A percentile compares a stretch with the other conserved stretches of the same genome.
Conservation (phyloP, 64 coral and sea anemone genomes). For the Montipora foliosa region DNA sequence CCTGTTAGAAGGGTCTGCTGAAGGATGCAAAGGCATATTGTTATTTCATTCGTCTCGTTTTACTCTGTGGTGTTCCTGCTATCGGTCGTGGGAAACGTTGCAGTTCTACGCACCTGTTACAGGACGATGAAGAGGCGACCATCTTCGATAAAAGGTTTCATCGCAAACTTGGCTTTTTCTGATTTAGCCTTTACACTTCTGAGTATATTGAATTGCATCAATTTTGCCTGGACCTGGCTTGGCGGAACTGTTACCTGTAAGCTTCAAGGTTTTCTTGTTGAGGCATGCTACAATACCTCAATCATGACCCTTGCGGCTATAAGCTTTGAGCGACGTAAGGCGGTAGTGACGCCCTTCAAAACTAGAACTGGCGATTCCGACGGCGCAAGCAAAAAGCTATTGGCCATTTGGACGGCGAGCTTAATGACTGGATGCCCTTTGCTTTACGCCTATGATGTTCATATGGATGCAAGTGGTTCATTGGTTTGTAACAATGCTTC, state of each 20-base stretch:
- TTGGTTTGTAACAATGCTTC: conserved; percentile 14
- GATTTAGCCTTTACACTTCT: conserved; percentile 23
- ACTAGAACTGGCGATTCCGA: neutral
- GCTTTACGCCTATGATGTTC: conserved; percentile 37
- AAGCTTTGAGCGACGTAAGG: conserved; percentile 51
- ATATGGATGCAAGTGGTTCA: neutral
- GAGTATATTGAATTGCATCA: conserved; percentile 42
- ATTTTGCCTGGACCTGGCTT: conserved; percentile 32
- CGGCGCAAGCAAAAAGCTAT: neutral
- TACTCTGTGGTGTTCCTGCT: neutral
- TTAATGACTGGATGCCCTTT: conserved; percentile 26
- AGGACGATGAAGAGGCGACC: neutral
- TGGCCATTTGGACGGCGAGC: neutral
- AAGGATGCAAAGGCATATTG: too few species aligned
- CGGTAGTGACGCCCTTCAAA: conserved; percentile 4
- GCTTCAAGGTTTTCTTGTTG: conserved; percentile 28
- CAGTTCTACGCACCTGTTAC: conserved; percentile 17
- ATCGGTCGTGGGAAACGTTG: conserved; percentile 30
- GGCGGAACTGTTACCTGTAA: conserved; percentile 43
- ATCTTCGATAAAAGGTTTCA: conserved; percentile 22
- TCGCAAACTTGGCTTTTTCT: conserved; percentile 49
- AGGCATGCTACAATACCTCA: conserved; percentile 50
- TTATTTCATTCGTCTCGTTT: neutral
- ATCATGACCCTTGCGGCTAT: conserved; percentile 53
- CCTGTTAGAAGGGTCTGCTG: too few species aligned